Percentiles rank a stretch among this genome's conserved stretches.
These are phyloP conservation scores for Hemiprocne comata DNA, from an alignment of 2,113 vertebrate genomes.

Conservation along the genomic window DNA sequence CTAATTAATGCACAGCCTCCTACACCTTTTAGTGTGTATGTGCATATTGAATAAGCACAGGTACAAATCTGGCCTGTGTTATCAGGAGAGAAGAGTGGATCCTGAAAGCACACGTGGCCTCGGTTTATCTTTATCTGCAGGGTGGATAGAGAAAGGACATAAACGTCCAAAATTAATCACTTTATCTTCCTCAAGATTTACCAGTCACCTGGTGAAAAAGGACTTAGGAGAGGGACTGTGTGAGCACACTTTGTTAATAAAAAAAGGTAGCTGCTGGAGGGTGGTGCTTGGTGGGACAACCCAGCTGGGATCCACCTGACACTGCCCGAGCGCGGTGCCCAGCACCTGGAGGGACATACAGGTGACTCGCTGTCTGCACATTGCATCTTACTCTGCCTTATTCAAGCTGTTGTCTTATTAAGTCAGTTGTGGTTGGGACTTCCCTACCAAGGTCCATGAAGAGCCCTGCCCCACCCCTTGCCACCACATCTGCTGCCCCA, in stretches of 20 bases:
- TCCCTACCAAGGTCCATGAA: not conserved
- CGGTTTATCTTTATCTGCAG: not conserved
- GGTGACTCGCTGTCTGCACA: fast-evolving
- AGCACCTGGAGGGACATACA: not conserved
- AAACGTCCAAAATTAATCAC: not conserved
- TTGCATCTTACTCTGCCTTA: not conserved
- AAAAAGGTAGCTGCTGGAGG: not conserved
- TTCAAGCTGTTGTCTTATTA: not conserved
- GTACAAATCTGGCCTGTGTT: not conserved
- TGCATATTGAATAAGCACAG: not conserved
- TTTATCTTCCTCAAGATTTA: not conserved
- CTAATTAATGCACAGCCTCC: not conserved
- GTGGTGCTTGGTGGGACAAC: fast-evolving
- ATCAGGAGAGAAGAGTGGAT: not conserved
- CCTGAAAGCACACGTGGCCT: not conserved
- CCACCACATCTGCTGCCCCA: no score
- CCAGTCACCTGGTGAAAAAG: not conserved
- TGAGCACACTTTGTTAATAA: not conserved
- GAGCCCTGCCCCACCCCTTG: not conserved
- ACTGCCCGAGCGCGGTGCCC: fast-evolving
- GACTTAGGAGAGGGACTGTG: not conserved
- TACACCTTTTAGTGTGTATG: not conserved
- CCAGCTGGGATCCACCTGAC: not conserved
- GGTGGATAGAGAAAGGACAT: not conserved
- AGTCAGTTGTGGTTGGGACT: not conserved